Base-by-base conservation (phyloP, 2,113 vertebrate species). In the Poicephalus gulielmi region DNA sequence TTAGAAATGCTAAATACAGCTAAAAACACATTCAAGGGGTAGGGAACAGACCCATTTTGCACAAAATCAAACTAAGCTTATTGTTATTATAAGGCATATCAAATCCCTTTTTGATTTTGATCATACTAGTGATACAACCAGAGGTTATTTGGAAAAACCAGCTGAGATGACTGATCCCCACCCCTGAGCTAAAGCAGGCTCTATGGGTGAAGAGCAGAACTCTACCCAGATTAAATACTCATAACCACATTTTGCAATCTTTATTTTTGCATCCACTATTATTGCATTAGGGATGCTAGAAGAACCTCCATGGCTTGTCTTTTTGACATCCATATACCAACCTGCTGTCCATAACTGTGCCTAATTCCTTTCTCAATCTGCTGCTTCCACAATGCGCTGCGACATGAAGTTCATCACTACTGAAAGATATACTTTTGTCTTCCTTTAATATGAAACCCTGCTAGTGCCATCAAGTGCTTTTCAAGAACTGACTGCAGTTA, bases 1-100 rank as follows among this genome's bases (percentile, higher is more conserved):
- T 95, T 89, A 92, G 50, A 96, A 95, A 97, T 47, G 59, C 68
- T 96, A 96, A 96, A 94, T 90, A 95, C 69, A 80, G 79, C 86
- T 92, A 75, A 91, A 95, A 97, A 59, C 57, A 85, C 49, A 75
- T 80, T 82, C 62, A 82, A 82, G 39, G 33, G 60, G 47, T 80
- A 94, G 33, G 47, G 53, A 88, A 93, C 52, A 90, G 80, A 83
- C 74, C 85, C 53, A 86, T 97, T 97, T 93, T 80, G 93, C 53
- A 92, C 87, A 85, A 96, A 85, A 91, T 50, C 82, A 94, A 96
- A 83, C 86, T 23, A 33, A 93, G 62, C 33, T 83, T 88, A 88
- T 63, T 94, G 25, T 60, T 86, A 64, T 69, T 89, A 82, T 59
- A 82, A 43, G 88, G 47, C 62, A 88, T 93, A 88, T 25, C 83